Evolutionary conservation across 2,797 vertebrate species (phyloP).

Genomic region (Triplophysa bombifrons): DNA sequence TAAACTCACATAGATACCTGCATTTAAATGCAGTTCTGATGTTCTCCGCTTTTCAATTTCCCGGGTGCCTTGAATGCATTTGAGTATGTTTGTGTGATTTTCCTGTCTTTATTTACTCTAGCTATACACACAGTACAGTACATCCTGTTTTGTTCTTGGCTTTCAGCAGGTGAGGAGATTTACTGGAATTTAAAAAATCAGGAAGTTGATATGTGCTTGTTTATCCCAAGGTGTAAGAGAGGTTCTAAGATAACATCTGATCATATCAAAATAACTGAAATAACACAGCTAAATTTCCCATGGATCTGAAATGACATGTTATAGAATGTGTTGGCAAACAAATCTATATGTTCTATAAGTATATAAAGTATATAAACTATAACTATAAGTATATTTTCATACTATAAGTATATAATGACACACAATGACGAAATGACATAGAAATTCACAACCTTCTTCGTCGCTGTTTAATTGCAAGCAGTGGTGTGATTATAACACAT

Average conservation of each 20-base stretch:
- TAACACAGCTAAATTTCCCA: conserved; percentile 17
- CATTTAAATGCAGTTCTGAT: too few species aligned
- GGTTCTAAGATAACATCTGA: conserved; percentile 27
- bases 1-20: too few species aligned
- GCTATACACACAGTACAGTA: too few species aligned
- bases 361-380: too few species aligned
- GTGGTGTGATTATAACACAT: neutral
- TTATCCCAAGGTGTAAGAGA: conserved; percentile 48
- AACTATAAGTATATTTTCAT: too few species aligned
- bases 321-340: neutral
- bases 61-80: too few species aligned
- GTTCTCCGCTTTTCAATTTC: too few species aligned
- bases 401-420: conserved; percentile 25
- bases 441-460: neutral
- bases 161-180: too few species aligned
- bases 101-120: too few species aligned
- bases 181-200: conserved; percentile 53
- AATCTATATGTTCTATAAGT: too few species aligned
- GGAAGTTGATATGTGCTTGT: neutral
- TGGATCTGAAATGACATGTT: conserved; percentile 19
- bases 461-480: neutral
- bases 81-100: too few species aligned
- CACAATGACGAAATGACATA: neutral
- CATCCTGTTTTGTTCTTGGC: too few species aligned
- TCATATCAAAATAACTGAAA: conserved; percentile 1